A percentile compares a stretch with the other conserved stretches of the same genome.
phyloP scores from a whole-genome alignment of 1,140 invertebrate genomes.

The Zaprionus ghesquierei region DNA sequence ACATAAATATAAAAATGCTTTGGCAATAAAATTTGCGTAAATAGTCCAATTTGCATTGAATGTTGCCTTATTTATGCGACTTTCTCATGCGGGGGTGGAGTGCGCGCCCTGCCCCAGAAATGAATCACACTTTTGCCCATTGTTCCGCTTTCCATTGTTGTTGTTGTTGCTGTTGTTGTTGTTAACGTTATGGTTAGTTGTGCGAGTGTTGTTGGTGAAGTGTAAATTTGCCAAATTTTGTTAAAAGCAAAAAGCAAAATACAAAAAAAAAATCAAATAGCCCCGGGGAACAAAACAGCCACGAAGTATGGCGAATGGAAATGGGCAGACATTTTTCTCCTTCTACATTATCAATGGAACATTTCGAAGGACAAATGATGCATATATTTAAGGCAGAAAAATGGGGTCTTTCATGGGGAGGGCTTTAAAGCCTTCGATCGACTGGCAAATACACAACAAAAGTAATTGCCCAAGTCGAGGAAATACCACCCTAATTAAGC shows the following conservation, averaged over 20 bases:
- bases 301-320: slow-evolving; percentile 22
- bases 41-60: slow-evolving; percentile 81
- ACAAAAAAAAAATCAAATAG: slow-evolving; percentile 65
- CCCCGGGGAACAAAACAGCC: slow-evolving; percentile 17
- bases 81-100: neutral
- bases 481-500: slow-evolving; percentile 11
- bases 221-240: slow-evolving; percentile 78
- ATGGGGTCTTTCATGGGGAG: neutral
- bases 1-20: slow-evolving; percentile 76
- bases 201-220: slow-evolving; percentile 40
- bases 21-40: slow-evolving; percentile 80
- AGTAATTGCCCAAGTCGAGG: neutral
- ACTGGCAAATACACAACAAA: neutral
- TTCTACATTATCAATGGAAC: slow-evolving; percentile 51
- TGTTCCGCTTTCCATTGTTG: slow-evolving; percentile 26
- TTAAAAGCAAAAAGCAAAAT: slow-evolving; percentile 51
- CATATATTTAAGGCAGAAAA: slow-evolving; percentile 20
- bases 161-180: slow-evolving; percentile 38
- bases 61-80: slow-evolving; percentile 73
- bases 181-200: slow-evolving; percentile 32
- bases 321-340: slow-evolving; percentile 22
- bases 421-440: neutral
- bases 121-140: slow-evolving; percentile 51
- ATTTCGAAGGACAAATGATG: slow-evolving; percentile 48
- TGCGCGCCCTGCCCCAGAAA: slow-evolving; percentile 7